Conservation (phyloP, 35 echinoderm and acorn worm species). For the Heliocidaris tuberculata region DNA sequence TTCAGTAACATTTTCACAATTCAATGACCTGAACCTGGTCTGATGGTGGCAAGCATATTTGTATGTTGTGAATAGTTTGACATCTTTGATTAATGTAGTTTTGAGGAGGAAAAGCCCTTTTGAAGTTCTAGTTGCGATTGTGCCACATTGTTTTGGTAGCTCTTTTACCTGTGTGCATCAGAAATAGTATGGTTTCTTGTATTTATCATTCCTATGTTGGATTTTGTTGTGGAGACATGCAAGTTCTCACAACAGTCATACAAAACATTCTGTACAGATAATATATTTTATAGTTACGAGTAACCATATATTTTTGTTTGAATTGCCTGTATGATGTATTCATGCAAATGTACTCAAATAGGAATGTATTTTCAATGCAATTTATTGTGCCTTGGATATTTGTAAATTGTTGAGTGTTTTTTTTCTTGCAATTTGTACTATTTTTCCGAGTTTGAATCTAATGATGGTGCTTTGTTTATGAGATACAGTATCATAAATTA, state of each 20-base stretch:
- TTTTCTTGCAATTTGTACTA: neutral
- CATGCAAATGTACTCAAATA: slow-evolving; percentile 11
- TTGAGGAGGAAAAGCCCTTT: slow-evolving; percentile 5
- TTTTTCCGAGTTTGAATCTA: neutral
- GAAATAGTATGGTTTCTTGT: neutral
- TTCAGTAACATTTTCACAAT: too few relatives aligned
- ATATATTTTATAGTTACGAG: slow-evolving; percentile 14
- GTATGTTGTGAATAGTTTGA: neutral
- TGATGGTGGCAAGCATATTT: neutral
- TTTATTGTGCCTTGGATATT: neutral
- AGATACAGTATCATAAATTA: neutral
- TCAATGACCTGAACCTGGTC: too few relatives aligned
- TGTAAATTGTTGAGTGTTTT: neutral
- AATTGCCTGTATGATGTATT: slow-evolving; percentile 18
- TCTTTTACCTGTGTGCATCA: neutral
- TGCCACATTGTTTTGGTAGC: neutral
- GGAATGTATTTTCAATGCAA: slow-evolving; percentile 3
- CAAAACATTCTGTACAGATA: neutral
- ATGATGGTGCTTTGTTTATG: neutral
- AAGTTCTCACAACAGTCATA: neutral
- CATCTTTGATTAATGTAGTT: neutral
- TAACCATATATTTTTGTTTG: slow-evolving; percentile 19
- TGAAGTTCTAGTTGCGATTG: neutral
- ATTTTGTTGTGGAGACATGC: neutral
- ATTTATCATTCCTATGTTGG: neutral